A percentile compares a stretch with the other conserved stretches of the same genome.
Conservation (phyloP, 2,797 vertebrate genomes). For the Hydrocynus forskahlii region DNA sequence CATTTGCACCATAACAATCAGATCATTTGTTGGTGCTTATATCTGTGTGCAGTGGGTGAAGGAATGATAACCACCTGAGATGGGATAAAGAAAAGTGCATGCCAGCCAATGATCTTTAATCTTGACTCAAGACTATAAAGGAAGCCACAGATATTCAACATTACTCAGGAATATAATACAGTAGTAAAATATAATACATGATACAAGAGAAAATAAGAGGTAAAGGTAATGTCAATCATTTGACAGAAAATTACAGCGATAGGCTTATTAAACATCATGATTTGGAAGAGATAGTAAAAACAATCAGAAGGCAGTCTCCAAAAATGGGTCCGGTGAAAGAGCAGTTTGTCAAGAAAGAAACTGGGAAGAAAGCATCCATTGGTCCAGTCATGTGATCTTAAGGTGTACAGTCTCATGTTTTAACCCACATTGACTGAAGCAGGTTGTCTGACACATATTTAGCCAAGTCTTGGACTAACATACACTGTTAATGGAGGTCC, state of each 20-base stretch:
- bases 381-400: slow-evolving; percentile 32
- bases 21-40: too few species aligned
- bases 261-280: slow-evolving; percentile 73
- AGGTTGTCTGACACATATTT: slow-evolving; percentile 4
- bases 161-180: slow-evolving; percentile 77
- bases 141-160: slow-evolving; percentile 78
- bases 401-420: slow-evolving; percentile 25
- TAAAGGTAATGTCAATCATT: slow-evolving; percentile 72
- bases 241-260: slow-evolving; percentile 74
- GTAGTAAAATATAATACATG: slow-evolving; percentile 83
- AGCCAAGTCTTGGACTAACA: slow-evolving; percentile 6
- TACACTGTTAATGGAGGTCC: background rate
- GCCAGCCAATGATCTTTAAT: slow-evolving; percentile 77
- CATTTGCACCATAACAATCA: too few species aligned
- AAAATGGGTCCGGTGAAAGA: slow-evolving; percentile 59
- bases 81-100: slow-evolving; percentile 76
- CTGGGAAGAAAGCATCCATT: slow-evolving; percentile 28
- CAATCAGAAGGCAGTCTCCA: slow-evolving; percentile 68
- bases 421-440: background rate
- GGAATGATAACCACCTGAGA: slow-evolving; percentile 66
- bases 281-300: slow-evolving; percentile 72
- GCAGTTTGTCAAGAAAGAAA: slow-evolving; percentile 6
- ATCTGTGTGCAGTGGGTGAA: slow-evolving; percentile 39
- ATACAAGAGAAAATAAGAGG: slow-evolving; percentile 73
- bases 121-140: slow-evolving; percentile 69